These are phyloP conservation scores for Urocolius indicus DNA, from an alignment of 2,113 vertebrate genomes.

Conservation along the genomic window DNA sequence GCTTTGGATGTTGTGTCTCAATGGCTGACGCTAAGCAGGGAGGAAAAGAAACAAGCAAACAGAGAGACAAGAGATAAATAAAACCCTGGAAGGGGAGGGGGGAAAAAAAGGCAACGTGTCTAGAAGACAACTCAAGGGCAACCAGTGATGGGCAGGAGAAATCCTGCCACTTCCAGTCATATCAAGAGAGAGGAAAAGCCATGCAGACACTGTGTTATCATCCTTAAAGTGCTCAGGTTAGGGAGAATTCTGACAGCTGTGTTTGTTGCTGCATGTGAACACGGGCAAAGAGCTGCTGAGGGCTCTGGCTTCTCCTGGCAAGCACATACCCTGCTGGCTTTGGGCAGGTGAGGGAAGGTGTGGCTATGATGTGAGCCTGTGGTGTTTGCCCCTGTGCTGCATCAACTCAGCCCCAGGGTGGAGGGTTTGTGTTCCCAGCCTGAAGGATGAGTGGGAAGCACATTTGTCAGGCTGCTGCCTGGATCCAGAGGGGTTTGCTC, in stretches of 20 bases:
- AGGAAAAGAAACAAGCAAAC: conserved; percentile 28
- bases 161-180: conserved; percentile 43
- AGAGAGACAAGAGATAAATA: neutral
- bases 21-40: neutral
- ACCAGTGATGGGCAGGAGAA: conserved; percentile 25
- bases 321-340: neutral
- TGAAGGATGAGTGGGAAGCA: neutral
- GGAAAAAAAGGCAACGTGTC: neutral
- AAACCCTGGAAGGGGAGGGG: neutral
- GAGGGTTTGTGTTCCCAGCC: neutral
- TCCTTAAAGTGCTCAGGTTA: neutral
- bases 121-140: conserved; percentile 64
- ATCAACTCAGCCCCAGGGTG: rapidly evolving
- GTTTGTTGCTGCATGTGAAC: neutral
- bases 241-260: neutral
- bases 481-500: neutral
- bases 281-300: neutral
- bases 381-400: rapidly evolving
- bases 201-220: neutral
- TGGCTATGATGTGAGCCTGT: rapidly evolving
- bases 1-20: neutral
- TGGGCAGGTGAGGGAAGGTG: neutral
- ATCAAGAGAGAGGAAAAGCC: neutral
- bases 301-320: neutral
- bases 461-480: too few species aligned